A percentile compares a stretch with the other conserved stretches of the same genome.
Conservation (phyloP, 2,113 vertebrate genomes). For the Ancistrus triradiatus region DNA sequence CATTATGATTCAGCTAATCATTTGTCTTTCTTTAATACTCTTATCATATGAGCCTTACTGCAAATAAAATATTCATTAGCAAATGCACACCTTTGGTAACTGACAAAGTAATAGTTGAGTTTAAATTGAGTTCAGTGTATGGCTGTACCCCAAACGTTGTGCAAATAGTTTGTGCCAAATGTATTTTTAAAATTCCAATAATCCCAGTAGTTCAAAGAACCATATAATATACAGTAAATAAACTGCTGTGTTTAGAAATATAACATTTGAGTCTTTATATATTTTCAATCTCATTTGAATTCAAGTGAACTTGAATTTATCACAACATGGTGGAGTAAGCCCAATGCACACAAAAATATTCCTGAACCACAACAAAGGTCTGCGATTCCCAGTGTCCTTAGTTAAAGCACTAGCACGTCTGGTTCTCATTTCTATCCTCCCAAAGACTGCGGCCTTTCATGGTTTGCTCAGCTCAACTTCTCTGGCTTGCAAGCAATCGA, state of each 20-base stretch:
- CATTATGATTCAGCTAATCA: no score
- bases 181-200: no score
- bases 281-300: conserved; percentile 1
- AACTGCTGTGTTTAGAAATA: conserved; percentile 25
- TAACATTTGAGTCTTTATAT: not conserved
- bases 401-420: conserved; percentile 28
- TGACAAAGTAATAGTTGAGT: no score
- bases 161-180: no score
- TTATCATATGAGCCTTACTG: no score
- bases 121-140: no score
- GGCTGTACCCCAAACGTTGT: no score
- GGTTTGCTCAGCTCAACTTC: conserved; percentile 11
- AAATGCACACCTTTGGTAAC: no score
- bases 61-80: no score
- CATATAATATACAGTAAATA: conserved; percentile 10
- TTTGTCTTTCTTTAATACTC: no score
- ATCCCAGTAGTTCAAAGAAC: not conserved
- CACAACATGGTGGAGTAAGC: conserved; percentile 22
- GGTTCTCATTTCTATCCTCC: conserved; percentile 45
- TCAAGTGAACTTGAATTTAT: conserved; percentile 25
- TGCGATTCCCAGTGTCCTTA: conserved; percentile 35
- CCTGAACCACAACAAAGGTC: conserved; percentile 37
- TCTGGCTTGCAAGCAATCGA: not conserved
- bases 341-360: conserved; percentile 23
- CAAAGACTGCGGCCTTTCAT: conserved; percentile 17